A percentile compares a stretch with the other conserved stretches of the same genome.
These are phyloP conservation scores for Eumacrocentrus americanus DNA, from an alignment of 2,888 invertebrate genomes.

Conservation along the genomic window DNA sequence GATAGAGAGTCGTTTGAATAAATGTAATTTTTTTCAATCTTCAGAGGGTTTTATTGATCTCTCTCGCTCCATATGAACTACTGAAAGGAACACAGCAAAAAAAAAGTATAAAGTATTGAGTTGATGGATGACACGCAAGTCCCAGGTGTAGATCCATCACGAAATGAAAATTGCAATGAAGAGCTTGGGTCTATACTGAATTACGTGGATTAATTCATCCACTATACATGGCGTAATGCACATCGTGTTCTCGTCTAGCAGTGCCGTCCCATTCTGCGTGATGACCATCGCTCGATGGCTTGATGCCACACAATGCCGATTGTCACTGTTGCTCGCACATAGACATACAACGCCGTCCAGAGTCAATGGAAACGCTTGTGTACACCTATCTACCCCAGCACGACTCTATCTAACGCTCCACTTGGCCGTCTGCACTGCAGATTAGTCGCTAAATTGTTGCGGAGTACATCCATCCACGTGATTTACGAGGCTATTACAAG, in stretches of 20 bases:
- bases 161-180: too few relatives aligned
- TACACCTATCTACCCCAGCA: neutral
- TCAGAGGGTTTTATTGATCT: neutral
- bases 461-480: slow-evolving; percentile 12
- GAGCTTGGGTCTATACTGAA: too few relatives aligned
- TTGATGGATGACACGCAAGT: too few relatives aligned
- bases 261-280: neutral
- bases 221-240: too few relatives aligned
- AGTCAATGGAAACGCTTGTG: neutral
- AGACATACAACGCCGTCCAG: neutral
- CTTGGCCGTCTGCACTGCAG: slow-evolving; percentile 9
- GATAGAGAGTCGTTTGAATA: neutral
- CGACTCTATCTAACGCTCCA: slow-evolving; percentile 16
- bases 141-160: too few relatives aligned
- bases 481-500: slow-evolving; percentile 16
- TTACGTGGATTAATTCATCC: too few relatives aligned
- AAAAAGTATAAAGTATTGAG: too few relatives aligned
- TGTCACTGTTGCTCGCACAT: neutral
- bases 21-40: neutral
- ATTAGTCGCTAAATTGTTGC: slow-evolving; percentile 18
- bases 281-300: neutral
- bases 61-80: neutral
- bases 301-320: slow-evolving; percentile 4
- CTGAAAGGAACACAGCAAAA: too few relatives aligned
- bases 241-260: too few relatives aligned